Percentiles rank a stretch among this genome's conserved stretches.
phyloP scores from a whole-genome alignment of 2,113 vertebrate species.

The Mellivora capensis region DNA sequence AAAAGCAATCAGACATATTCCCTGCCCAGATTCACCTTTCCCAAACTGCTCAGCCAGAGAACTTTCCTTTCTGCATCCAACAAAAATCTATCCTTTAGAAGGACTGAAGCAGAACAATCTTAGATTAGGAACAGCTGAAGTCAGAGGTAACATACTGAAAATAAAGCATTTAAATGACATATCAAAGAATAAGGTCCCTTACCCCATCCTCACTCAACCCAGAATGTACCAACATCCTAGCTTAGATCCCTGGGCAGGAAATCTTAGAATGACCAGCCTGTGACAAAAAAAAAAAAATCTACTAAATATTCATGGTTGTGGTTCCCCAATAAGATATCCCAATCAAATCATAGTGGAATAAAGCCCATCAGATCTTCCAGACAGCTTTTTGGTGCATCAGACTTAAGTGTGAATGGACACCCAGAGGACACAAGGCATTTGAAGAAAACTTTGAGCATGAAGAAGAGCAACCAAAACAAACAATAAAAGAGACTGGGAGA shows the following conservation, averaged over 20 bases:
- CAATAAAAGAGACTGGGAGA: neutral
- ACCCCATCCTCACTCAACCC: neutral
- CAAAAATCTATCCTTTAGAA: neutral
- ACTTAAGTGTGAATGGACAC: neutral
- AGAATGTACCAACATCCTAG: neutral
- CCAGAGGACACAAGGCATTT: neutral
- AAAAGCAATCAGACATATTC: neutral
- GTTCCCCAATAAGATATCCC: neutral
- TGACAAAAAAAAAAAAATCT: neutral
- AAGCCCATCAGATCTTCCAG: neutral
- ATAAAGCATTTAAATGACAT: neutral
- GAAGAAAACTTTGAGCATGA: neutral
- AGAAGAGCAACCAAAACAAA: neutral
- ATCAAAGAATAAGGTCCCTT: neutral
- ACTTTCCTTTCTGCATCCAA: neutral
- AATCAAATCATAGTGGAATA: neutral
- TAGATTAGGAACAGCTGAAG: neutral
- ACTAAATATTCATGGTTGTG: neutral
- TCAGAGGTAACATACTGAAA: neutral
- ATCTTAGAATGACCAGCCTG: neutral
- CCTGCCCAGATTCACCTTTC: neutral
- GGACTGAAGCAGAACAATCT: neutral
- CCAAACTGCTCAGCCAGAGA: neutral
- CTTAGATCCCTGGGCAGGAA: neutral
- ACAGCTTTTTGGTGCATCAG: neutral